Evolutionary conservation across 2,888 invertebrate genomes (phyloP), one percentile per base, ranked within the genome.

Genomic region (Coecobrya sp.): DNA sequence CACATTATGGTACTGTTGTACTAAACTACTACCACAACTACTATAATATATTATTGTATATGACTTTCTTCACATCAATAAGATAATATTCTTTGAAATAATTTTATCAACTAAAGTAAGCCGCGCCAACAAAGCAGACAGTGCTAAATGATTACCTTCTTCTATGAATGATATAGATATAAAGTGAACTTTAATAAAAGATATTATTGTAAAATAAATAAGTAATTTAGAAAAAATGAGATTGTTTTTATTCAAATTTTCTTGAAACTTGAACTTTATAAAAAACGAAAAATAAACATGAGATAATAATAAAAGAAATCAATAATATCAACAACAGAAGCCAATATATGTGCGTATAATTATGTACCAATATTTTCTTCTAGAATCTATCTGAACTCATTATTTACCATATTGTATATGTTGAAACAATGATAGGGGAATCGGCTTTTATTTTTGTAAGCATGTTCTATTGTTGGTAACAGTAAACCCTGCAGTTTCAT

Each of bases 221-320:
- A 22, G 30, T 30, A 82, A 62, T 82, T 22, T 36, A 76, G 45
- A 36, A 16, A 59, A 62, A 82, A 59, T 87, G 91, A 87, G 87
- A 91, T 91, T 87, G 91, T 91, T 91, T 91, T 87, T 91, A 91
- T 91, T 79, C 49, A 65, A 25, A 65, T 84, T 62, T 68, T 88
- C 87, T 68, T 88, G 65, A 73, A 59, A 76, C 52, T 59, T 88
- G 55, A 89, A 70, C 70, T 81, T 89, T 81, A 90, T 70, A 81
- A 45, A 55, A 89, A 85, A 90, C 55, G 11, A 42, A 82, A 82
- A 82, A 82, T 82, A 30, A 30, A 82, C 19, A 42, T 30, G 65
- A 65, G 45, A 81, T 70, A 89, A 89, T 70, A 89, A 89, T 89
- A 81, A 88, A 87, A 81, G 42, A 82, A 82, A 82, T 62, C 82